phyloP scores from a whole-genome alignment of 1,140 invertebrate genomes.

The Diorhabda carinulata region DNA sequence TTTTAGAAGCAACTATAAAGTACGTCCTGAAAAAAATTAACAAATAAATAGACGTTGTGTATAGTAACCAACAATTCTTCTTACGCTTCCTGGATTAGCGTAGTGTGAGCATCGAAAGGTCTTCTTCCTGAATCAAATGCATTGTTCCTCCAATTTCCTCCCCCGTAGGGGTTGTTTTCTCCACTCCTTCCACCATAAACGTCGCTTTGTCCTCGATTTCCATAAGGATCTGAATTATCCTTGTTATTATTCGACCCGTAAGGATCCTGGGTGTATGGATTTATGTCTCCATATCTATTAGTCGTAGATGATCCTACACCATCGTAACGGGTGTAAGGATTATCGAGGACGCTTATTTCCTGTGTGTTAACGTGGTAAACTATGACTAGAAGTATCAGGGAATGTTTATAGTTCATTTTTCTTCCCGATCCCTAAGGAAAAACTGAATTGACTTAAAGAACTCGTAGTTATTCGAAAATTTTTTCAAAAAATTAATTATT shows the following conservation, averaged over 20 bases:
- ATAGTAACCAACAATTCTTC: constrained; percentile 13
- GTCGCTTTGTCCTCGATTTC: constrained; percentile 16
- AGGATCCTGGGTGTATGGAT: constrained; percentile 25
- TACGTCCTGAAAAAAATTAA: constrained; percentile 62
- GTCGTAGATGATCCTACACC: neutral
- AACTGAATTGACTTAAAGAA: too few species aligned
- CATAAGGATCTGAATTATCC: neutral
- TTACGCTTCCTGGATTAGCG: constrained; percentile 43
- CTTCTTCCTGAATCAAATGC: constrained; percentile 17
- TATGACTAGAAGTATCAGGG: constrained; percentile 16
- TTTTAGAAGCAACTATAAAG: constrained; percentile 79
- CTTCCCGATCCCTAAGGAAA: too few species aligned
- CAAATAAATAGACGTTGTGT: neutral
- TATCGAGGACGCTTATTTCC: constrained; percentile 8
- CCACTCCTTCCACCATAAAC: constrained; percentile 4
- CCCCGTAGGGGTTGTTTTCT: constrained; percentile 17
- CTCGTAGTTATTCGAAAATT: too few species aligned
- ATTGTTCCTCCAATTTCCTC: constrained; percentile 37
- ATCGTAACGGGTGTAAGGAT: constrained; percentile 15
- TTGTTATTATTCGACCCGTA: constrained; percentile 12
- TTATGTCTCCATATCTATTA: constrained; percentile 14
- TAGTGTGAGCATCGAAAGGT: constrained; percentile 28
- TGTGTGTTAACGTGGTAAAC: constrained; percentile 25
- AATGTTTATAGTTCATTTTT: too few species aligned
- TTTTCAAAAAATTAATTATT: too few species aligned